phyloP scores from a whole-genome alignment of 2,113 vertebrate genomes.

The Eonycteris spelaea region DNA sequence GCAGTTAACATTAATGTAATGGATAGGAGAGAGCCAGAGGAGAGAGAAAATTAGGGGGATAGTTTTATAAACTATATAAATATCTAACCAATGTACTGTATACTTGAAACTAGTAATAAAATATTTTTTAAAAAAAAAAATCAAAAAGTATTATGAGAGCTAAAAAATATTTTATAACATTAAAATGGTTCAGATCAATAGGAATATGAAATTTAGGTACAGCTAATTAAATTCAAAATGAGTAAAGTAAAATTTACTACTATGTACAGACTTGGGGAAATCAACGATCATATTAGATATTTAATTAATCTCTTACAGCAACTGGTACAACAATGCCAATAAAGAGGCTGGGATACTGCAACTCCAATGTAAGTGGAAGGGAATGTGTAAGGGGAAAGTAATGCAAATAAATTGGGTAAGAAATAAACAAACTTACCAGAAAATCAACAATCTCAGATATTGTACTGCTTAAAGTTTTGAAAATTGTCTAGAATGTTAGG shows the following conservation, averaged over 20 bases:
- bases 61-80: no score
- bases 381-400: background rate
- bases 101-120: no score
- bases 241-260: background rate
- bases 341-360: background rate
- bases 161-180: background rate
- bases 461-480: background rate
- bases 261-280: background rate
- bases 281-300: background rate
- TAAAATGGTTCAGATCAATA: background rate
- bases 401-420: no score
- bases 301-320: background rate
- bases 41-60: no score
- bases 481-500: background rate
- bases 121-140: no score
- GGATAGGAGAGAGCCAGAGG: no score
- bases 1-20: no score
- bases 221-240: background rate
- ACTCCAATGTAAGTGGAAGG: background rate
- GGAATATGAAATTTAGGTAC: background rate
- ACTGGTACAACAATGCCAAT: background rate
- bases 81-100: no score
- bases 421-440: no score
- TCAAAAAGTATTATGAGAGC: background rate
- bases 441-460: no score